Percentiles rank a stretch among this genome's conserved stretches.
These are phyloP conservation scores for Eristalinus sepulchralis DNA, from an alignment of 2,888 invertebrate genomes.

Conservation along the genomic window DNA sequence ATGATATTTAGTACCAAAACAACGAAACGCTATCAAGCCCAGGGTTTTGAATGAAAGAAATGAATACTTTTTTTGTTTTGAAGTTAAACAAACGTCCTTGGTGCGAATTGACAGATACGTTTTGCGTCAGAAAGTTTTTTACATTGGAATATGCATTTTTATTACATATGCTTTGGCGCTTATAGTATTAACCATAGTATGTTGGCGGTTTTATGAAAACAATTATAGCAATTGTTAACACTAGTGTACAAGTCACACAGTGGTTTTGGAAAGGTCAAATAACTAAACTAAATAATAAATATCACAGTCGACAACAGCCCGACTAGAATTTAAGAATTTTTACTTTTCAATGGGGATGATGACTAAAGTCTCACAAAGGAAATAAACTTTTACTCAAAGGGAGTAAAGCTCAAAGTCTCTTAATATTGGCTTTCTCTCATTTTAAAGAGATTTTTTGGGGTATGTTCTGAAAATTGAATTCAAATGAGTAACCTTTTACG, in stretches of 20 bases:
- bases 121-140: background rate
- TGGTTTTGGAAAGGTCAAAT: conserved; percentile 39
- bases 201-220: background rate
- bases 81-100: background rate
- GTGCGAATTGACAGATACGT: background rate
- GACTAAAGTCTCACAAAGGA: conserved; percentile 9
- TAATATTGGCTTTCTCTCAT: background rate
- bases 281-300: conserved; percentile 42
- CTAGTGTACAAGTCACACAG: background rate
- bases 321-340: conserved; percentile 27
- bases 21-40: background rate
- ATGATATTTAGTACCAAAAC: background rate
- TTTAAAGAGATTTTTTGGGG: background rate
- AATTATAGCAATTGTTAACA: background rate
- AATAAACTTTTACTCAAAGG: background rate
- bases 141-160: background rate
- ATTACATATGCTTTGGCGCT: background rate
- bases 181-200: background rate
- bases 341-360: conserved; percentile 45
- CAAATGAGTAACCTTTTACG: background rate
- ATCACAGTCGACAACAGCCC: conserved; percentile 32
- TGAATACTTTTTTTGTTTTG: background rate
- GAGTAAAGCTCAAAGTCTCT: background rate
- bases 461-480: background rate
- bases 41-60: background rate